phyloP scores from a whole-genome alignment of 2,888 invertebrate species.

The Stramonita haemastoma region DNA sequence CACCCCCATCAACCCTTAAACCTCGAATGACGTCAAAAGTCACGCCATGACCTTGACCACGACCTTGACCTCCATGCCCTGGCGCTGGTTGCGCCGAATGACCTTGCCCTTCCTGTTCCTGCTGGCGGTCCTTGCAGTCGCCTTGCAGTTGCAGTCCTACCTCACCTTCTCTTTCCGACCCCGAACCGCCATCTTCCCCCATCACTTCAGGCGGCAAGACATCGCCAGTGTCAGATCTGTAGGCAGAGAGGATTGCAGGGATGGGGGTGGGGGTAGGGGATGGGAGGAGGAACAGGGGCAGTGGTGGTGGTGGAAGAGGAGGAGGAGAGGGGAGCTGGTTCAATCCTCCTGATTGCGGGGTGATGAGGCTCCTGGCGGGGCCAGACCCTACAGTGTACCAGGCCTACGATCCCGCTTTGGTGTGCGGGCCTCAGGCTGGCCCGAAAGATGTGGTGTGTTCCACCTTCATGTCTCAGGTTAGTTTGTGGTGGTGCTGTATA shows the following conservation, averaged over 20 bases:
- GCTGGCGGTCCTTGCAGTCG: not conserved
- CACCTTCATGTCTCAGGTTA: constrained; percentile 31
- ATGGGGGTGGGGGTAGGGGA: not conserved
- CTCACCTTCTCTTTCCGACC: not conserved
- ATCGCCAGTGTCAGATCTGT: not conserved
- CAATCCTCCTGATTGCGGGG: constrained; percentile 34
- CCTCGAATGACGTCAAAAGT: not conserved
- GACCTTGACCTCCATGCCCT: constrained; percentile 22
- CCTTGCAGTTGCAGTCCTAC: not conserved
- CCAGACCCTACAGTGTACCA: constrained; percentile 32
- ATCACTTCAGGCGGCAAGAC: not conserved
- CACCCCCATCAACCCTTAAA: not conserved
- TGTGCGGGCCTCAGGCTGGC: constrained; percentile 41
- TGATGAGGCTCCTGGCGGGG: constrained; percentile 28
- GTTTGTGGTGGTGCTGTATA: not conserved
- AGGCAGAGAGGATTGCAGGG: not conserved
- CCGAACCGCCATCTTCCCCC: not conserved
- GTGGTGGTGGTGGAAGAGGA: not conserved
- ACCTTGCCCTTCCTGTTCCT: not conserved
- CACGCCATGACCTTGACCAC: not conserved
- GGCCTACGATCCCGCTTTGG: constrained; percentile 29
- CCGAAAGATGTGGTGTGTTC: constrained; percentile 33
- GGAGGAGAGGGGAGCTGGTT: not conserved
- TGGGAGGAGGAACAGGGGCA: no score
- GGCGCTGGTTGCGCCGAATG: not conserved